Base-by-base conservation (phyloP, 2,888 invertebrate species). In the Pachycephus smyrnensis region DNA sequence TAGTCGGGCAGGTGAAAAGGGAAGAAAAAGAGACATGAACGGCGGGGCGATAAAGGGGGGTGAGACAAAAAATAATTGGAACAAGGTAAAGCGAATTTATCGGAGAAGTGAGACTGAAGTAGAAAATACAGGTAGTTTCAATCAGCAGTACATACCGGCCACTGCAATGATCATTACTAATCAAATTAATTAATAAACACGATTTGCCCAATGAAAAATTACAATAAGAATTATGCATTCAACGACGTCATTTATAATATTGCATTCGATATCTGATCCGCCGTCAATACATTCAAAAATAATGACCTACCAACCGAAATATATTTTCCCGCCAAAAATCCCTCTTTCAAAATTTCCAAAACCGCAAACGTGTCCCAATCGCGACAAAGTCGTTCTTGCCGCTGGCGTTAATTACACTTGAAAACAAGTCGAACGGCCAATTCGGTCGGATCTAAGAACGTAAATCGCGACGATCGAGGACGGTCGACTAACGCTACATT, bases 401-500 rank as follows among this genome's bases (percentile, higher is more conserved):
- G 33, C 33, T 3, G 33, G 4, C 6, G 40, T 15, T 40, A 15
- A 40, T 6, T 40, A 2, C 4, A 15, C 15, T 12, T 40, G 4
- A 40, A 40, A 15, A 15, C 4, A 40, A 4, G 15, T 12, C 1
- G 12, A 12, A 37, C 37, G 1, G 40, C 15, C 15, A 40, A 40
- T 15, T 40, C 15, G 15, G 15, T 40, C 40, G 4, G 1, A 15
- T 15, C 12, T 12, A 4, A 6, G 40, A 40, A 37, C 37, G 37
- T 12, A 15, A 15, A 4, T 37, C 15, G 15, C 37, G 4, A 12
- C 4, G 12, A 12, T 37, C 40, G 40, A 37, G 37, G 12, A 37
- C 12, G 1, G 15, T 80, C 85, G 84, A 87, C 84, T 86, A 86
- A 84, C 84, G 78, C 80, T 83, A 82, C 82, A 85, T 87, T 84